Conservation (phyloP, 2,888 invertebrate genomes). For the Polydrusus tereticollis region DNA sequence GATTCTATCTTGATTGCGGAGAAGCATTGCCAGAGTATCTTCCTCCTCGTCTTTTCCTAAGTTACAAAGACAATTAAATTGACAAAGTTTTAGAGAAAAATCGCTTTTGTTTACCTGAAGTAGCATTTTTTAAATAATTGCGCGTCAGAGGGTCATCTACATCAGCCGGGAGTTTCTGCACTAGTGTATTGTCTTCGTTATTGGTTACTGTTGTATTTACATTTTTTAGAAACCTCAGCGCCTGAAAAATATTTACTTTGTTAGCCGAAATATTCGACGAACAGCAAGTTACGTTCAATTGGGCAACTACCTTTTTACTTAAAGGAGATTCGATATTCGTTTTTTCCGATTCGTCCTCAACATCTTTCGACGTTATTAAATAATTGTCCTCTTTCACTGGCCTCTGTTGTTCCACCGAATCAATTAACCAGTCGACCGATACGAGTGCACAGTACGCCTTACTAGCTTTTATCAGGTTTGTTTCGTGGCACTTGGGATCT, state of each 20-base stretch:
- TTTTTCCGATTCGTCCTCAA: constrained; percentile 67
- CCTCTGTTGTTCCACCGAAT: constrained; percentile 76
- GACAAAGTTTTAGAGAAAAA: too few species aligned
- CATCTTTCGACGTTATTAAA: constrained; percentile 53
- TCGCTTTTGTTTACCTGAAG: too few species aligned
- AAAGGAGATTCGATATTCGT: constrained; percentile 69
- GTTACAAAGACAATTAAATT: too few species aligned
- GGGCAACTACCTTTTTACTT: constrained; percentile 73
- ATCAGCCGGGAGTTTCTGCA: constrained; percentile 19
- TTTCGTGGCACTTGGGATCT: constrained; percentile 69
- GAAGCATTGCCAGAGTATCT: constrained; percentile 60
- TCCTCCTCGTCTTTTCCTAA: constrained; percentile 19
- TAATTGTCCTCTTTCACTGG: constrained; percentile 72
- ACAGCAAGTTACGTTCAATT: background rate
- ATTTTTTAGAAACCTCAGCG: constrained; percentile 59
- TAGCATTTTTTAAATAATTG: constrained; percentile 57
- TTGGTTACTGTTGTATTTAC: constrained; percentile 54
- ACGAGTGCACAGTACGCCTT: constrained; percentile 69
- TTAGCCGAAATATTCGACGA: background rate
- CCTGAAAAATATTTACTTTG: constrained; percentile 57
- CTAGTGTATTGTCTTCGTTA: constrained; percentile 41
- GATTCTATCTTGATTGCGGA: constrained; percentile 45
- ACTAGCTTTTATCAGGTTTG: constrained; percentile 61
- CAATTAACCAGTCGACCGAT: constrained; percentile 80
- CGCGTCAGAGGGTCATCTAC: constrained; percentile 58